Base-by-base conservation (phyloP, 2,113 vertebrate species). In the Dipodomys stephensi region DNA sequence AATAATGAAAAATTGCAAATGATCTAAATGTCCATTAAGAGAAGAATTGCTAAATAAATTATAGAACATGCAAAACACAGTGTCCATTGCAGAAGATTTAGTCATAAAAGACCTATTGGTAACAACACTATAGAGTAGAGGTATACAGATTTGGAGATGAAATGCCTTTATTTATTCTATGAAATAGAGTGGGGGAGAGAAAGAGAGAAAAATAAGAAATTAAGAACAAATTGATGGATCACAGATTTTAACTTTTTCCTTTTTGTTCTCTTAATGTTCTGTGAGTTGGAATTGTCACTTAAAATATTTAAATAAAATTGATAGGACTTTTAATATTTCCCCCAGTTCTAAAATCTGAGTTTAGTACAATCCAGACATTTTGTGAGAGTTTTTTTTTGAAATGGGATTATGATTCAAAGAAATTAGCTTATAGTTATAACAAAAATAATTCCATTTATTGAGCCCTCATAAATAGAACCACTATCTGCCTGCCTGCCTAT, bases 1-100 rank as follows among this genome's bases (percentile, higher is more conserved):
- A 87, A 39, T 80, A 83, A 87, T 46, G 19, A 78, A 83, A 92
- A 90, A 3, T 30, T 92, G 83, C 49, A 90, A 95, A 81, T 69
- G 49, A 76, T 53, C 78, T 73, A 46, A 87, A 82, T 44, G 35
- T 64, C 57, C 57, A 84, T 65, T 10, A 65, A 69, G 53, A 90
- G 62, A 28, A 88, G 32, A 81, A 82, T 73, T 10, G 35, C 18
- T 72, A 69, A 46, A 13, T 87, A 74, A 90, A 89, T 81, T 69
- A 57, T 2, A 67, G 28, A 20, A 53, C 49, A 35, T 35, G 78
- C 0, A 22, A 27, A 85, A 79, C 7, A 39, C 7, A 39, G 28
- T 22, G 80, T 91, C 74, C 27, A n/a, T 53, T 53, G 12, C 8
- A 78, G 35, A 92, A 64, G 35, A 86, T 15, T 22, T 83, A 82